These are phyloP conservation scores for Andrena trimmerana DNA, from an alignment of 2,888 invertebrate genomes.

Conservation along the genomic window DNA sequence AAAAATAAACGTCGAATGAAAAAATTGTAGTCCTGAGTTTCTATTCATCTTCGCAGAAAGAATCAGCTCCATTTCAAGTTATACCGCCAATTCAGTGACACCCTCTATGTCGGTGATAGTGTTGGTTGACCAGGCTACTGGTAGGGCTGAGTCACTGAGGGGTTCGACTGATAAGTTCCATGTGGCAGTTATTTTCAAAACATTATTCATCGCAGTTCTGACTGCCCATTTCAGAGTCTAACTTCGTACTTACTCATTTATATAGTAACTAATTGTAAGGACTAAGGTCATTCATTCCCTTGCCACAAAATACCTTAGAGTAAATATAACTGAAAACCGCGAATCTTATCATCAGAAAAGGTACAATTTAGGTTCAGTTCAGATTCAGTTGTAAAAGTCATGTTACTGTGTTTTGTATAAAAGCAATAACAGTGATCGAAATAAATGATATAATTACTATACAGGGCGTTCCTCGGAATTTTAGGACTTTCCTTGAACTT, in stretches of 20 bases:
- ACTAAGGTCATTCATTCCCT: background rate
- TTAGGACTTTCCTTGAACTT: background rate
- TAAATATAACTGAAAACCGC: no score
- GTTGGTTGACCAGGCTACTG: background rate
- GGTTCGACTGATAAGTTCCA: background rate
- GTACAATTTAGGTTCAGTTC: no score
- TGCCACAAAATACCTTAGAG: no score
- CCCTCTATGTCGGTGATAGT: background rate
- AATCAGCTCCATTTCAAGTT: no score
- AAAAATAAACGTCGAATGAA: no score
- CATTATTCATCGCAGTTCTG: background rate
- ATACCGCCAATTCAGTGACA: no score
- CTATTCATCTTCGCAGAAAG: background rate
- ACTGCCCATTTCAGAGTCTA: background rate
- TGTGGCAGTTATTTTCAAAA: background rate
- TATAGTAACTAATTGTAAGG: background rate
- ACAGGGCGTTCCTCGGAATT: background rate
- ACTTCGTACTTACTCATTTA: background rate
- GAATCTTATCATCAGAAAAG: no score
- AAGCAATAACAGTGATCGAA: no score
- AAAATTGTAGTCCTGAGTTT: background rate
- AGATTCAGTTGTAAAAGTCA: no score
- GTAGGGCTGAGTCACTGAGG: background rate
- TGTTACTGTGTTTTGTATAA: no score
- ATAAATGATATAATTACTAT: background rate